Base-by-base conservation (phyloP, 2,797 vertebrate genomes). In the Anomalospiza imberbis region DNA sequence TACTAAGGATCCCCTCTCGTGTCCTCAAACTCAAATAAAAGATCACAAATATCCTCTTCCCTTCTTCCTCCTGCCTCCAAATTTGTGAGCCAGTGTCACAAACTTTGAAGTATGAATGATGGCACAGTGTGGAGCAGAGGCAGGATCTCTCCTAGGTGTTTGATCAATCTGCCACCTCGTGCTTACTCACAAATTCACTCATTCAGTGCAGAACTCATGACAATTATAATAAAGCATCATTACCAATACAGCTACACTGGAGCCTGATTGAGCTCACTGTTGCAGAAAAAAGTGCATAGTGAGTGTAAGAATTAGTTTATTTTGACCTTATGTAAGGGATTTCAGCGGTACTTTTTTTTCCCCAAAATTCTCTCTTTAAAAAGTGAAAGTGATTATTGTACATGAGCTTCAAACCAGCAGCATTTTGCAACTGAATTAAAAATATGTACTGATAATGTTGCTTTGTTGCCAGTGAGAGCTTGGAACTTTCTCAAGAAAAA, bases 341-440 rank as follows among this genome's bases (percentile, higher is more conserved):
- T 91, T 87, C 26, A 54, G 19, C 29, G 72, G 34, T 17, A 21
- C 10, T 40, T 77, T 72, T 75, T 14, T 40, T 24, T 36, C 0
- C 14, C 47, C 44, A 31, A 55, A 91, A 62, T 62, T 31, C 16
- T 85, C 50, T 86, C 25, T 80, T 72, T 80, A 65, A 86, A 53
- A 5, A 40, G 48, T 71, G 60, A 70, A 81, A 90, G 11, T 0
- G 1, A 22, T 50, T 81, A 34, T 17, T 47, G 10, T 15, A 40
- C 31, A 25, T 1, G 55, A 86, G 50, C 45, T 91, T 95, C 75
- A 61, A 83, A 70, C 13, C 12, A 79, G 17, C 16, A 57, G n/a
- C 20, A 15, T 47, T 88, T 91, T 89, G 63, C 34, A 92, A 74
- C 11, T 53, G 78, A 78, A 79, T 94, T 96, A 90, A 85, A 91